phyloP scores from a whole-genome alignment of 2,797 vertebrate species.

The Arnoldichthys spilopterus region DNA sequence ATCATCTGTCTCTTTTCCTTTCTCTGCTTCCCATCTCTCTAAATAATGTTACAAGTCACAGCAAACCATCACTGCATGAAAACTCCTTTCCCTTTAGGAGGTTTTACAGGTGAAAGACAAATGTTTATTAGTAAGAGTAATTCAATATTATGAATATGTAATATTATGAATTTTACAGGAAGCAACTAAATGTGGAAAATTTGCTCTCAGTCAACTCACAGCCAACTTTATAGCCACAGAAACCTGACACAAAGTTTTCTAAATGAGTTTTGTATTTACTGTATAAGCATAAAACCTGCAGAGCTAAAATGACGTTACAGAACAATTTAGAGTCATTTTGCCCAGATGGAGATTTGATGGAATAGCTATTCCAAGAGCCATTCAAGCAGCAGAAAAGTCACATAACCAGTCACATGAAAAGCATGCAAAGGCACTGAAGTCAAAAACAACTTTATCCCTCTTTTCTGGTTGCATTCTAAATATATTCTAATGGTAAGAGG shows the following conservation, averaged over 20 bases:
- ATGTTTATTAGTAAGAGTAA: too few species aligned
- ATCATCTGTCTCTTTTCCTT: too few species aligned
- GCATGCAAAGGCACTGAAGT: constrained; percentile 38
- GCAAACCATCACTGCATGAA: too few species aligned
- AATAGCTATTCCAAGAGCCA: constrained; percentile 13
- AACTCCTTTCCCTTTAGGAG: too few species aligned
- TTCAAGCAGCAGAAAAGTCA: constrained; percentile 25
- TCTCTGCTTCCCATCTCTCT: too few species aligned
- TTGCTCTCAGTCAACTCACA: neutral
- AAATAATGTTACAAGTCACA: too few species aligned
- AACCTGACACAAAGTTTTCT: neutral
- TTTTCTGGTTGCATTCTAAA: constrained; percentile 64
- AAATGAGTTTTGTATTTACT: neutral
- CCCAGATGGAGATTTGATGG: neutral
- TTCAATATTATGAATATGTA: too few species aligned
- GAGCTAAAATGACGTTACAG: neutral
- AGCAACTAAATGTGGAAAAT: too few species aligned
- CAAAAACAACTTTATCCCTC: constrained; percentile 60
- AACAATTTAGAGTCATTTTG: constrained; percentile 38
- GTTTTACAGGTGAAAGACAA: too few species aligned
- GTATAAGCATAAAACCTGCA: too few species aligned
- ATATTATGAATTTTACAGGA: too few species aligned
- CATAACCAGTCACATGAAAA: constrained; percentile 49
- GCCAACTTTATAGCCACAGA: neutral
- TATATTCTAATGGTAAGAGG: constrained; percentile 71